Evolutionary conservation across 2,113 vertebrate genomes (phyloP).

Genomic region (Elachura formosa): DNA sequence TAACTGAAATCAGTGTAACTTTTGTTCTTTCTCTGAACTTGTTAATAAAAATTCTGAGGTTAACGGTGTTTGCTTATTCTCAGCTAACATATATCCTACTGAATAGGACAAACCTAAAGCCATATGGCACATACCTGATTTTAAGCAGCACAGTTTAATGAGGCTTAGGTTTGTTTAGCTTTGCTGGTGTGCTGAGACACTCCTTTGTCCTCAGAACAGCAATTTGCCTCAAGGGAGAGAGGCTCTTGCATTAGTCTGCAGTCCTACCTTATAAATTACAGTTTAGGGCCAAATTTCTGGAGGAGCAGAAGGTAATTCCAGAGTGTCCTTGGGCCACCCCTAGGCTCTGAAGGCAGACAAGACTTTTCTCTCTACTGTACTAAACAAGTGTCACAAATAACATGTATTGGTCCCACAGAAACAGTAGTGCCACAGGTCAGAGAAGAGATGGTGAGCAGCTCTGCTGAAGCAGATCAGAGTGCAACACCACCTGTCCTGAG

Average conservation of each 20-base stretch:
- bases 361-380: neutral
- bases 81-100: neutral
- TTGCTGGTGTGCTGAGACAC: neutral
- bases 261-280: accelerated
- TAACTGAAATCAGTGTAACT: neutral
- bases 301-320: neutral
- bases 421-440: neutral
- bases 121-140: neutral
- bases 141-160: neutral
- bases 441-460: neutral
- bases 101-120: neutral
- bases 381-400: neutral
- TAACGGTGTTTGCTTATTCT: neutral
- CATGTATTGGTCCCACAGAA: neutral
- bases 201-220: neutral
- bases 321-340: neutral
- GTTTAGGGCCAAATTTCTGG: neutral
- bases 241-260: neutral
- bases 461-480: neutral
- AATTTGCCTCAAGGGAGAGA: neutral
- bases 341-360: neutral
- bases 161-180: neutral
- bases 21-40: neutral
- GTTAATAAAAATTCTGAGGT: constrained; percentile 13
- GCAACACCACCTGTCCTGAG: neutral